Conservation (phyloP, 2,113 vertebrate species). For the Oncorhynchus kisutch region DNA sequence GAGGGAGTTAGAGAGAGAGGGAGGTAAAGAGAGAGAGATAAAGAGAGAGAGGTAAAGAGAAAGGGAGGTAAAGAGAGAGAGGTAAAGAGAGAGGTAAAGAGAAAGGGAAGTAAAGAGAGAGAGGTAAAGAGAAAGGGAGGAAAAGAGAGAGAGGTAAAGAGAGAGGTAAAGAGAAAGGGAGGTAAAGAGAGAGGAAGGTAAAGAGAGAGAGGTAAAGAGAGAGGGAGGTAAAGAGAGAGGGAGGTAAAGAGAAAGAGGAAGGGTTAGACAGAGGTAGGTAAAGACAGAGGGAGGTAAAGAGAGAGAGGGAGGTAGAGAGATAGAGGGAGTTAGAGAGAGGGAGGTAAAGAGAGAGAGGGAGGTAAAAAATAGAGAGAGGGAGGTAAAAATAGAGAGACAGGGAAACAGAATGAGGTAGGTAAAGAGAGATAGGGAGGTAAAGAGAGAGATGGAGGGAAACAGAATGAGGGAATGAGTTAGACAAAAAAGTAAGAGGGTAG, state of each 20-base stretch:
- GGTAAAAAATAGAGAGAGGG: neutral
- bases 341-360: neutral
- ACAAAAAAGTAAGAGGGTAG: too few relatives aligned
- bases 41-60: neutral
- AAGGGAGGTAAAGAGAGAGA: neutral
- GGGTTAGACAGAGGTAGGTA: too few relatives aligned
- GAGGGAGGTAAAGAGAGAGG: neutral
- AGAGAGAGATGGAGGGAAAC: too few relatives aligned
- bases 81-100: fast-evolving
- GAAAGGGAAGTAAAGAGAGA: too few relatives aligned
- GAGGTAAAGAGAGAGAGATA: neutral
- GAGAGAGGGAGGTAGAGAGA: neutral
- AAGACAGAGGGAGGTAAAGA: neutral
- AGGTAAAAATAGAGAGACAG: neutral
- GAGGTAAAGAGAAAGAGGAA: neutral
- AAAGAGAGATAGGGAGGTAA: too few relatives aligned
- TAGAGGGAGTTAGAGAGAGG: too few relatives aligned
- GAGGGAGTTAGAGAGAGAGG: neutral
- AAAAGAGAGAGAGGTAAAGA: neutral
- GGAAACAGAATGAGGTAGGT: too few relatives aligned
- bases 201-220: neutral
- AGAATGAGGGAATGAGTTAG: too few relatives aligned
- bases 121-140: too few relatives aligned
- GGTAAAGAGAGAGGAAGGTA: neutral
- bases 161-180: neutral